Conservation (phyloP, 2,797 vertebrate species). For the Botia kubotai region DNA sequence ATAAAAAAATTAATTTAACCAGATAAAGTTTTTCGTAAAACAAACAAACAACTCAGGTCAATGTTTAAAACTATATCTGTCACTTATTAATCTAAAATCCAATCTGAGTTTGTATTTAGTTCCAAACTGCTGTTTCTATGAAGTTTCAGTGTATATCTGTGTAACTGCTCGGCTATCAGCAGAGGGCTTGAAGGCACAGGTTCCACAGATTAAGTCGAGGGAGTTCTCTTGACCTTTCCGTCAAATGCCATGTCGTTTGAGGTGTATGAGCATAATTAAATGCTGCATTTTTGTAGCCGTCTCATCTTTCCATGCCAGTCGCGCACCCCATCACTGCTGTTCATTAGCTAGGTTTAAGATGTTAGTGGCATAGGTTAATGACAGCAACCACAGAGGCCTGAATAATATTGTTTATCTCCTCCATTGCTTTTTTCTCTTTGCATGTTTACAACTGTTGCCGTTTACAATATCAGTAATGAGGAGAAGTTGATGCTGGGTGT, state of each 20-base stretch:
- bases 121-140: neutral
- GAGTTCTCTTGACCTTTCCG: conserved; percentile 81
- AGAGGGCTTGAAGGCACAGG: conserved; percentile 65
- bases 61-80: neutral
- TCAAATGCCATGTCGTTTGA: conserved; percentile 77
- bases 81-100: neutral
- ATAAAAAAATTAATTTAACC: no score
- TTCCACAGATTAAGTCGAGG: conserved; percentile 71
- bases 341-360: conserved; percentile 77
- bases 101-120: neutral
- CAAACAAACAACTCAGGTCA: neutral
- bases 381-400: conserved; percentile 64
- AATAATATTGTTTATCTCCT: conserved; percentile 68
- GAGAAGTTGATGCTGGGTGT: conserved; percentile 63
- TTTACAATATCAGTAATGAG: conserved; percentile 79
- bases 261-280: conserved; percentile 74
- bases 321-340: conserved; percentile 55
- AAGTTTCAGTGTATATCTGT: neutral
- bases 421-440: conserved; percentile 53
- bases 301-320: conserved; percentile 64
- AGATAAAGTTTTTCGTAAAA: no score
- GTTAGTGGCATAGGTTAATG: conserved; percentile 74
- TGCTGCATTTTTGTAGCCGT: conserved; percentile 63
- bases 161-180: conserved; percentile 23
- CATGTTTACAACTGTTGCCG: conserved; percentile 69